Conservation (phyloP, 2,888 invertebrate genomes). For the Tetrapedia diversipes region DNA sequence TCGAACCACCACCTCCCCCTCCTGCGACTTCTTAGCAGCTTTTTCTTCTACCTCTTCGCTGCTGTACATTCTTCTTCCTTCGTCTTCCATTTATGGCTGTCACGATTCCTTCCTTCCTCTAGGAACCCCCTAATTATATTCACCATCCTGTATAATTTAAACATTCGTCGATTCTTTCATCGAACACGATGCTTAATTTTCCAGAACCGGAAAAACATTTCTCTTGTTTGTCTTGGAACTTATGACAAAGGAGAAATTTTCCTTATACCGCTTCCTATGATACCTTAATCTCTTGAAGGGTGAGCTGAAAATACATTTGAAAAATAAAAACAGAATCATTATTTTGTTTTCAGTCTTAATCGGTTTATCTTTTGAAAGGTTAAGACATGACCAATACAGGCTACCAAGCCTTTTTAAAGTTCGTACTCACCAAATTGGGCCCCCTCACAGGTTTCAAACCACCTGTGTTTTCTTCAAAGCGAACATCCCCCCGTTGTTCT, state of each 20-base stretch:
- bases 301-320: no score
- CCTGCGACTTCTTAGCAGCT: no score
- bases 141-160: not conserved
- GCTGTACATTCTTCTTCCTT: not conserved
- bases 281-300: no score
- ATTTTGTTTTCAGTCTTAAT: no score
- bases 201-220: not conserved
- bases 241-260: no score
- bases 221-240: not conserved
- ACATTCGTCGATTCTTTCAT: not conserved
- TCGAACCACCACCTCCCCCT: constrained; percentile 68
- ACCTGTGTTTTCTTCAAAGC: not conserved
- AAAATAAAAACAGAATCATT: no score
- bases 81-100: not conserved
- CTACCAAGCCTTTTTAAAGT: not conserved
- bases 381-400: not conserved
- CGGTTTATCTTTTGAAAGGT: no score
- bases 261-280: not conserved
- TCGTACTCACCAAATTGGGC: not conserved
- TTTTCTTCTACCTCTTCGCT: constrained; percentile 30
- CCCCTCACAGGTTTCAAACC: not conserved
- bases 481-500: not conserved
- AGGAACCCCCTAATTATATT: not conserved
- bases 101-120: constrained; percentile 7
- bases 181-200: not conserved